Base-by-base conservation (phyloP, 1,140 invertebrate species). In the Dreissena rostriformis region DNA sequence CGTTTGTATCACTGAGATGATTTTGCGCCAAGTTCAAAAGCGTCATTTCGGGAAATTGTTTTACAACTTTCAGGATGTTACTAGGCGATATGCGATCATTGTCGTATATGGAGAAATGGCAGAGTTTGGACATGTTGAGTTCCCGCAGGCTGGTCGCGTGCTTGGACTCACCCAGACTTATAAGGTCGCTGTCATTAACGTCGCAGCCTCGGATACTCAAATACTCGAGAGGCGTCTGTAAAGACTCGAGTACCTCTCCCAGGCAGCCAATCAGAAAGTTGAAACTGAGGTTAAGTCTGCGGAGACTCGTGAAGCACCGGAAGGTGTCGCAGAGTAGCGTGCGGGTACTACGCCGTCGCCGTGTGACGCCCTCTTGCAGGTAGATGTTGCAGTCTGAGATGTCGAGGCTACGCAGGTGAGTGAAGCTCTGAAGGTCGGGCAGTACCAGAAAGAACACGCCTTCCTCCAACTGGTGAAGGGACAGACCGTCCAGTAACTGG, bases 371-470 rank as follows among this genome's bases (percentile, higher is more conserved):
- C 55, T 88, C 84, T 76, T 90, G 86, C 19, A 91, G 77, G 76
- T 91, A 91, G 39, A 91, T 87, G 74, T 88, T 90, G 67, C 90
- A 91, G 81, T 91, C 88, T 63, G 88, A 86, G 0, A 91, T 65
- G 68, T 91, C 90, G 11, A 91, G 72, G 19, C 82, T 83, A 22
- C 84, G 85, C 14, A 91, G 61, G 67, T 85, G 77, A 15, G 79
- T 79, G 29, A 88, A 91, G 67, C 87, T 88, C 49, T 86, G 78
- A 17, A 91, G 73, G 71, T 89, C 86, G 10, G 74, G 68, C 22
- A 82, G 81, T 10, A 91, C 78, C 24, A 88, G 65, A 73, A 81
- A 83, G 39, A 91, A 88, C 51, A 91, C 84, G 24, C 85, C 86
- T 63, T 91, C 90, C 63, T 91, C 90, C 14, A 91, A 53, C 70